Evolutionary conservation across 2,797 vertebrate species (phyloP).

Genomic region (Aplochiton taeniatus): DNA sequence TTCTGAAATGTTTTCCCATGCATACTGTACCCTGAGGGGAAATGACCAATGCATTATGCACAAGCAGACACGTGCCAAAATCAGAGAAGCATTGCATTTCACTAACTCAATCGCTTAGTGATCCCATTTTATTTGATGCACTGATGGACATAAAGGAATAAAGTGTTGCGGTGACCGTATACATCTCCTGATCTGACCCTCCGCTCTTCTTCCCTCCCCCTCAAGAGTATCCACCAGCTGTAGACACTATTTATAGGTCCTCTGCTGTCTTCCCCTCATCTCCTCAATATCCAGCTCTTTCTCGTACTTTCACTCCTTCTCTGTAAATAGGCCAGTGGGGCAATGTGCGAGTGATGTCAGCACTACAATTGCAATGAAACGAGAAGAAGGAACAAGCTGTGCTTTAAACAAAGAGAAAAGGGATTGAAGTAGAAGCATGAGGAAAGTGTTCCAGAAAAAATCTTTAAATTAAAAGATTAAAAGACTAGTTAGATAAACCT

Average conservation of each 20-base stretch:
- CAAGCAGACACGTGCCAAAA: background rate
- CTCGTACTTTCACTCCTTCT: conserved; percentile 29
- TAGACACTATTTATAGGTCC: conserved; percentile 75
- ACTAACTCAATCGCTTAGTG: no score
- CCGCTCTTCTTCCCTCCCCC: conserved; percentile 20
- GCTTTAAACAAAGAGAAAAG: conserved; percentile 33
- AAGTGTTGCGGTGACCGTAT: conserved; percentile 35
- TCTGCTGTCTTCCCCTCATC: conserved; percentile 70
- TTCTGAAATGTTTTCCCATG: no score
- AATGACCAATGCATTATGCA: conserved; percentile 5
- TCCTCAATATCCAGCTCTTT: conserved; percentile 63
- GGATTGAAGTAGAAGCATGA: conserved; percentile 18
- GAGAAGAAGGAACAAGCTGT: conserved; percentile 54
- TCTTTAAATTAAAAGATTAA: no score
- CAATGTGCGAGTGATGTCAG: conserved; percentile 70
- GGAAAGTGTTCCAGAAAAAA: background rate
- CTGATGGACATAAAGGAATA: conserved; percentile 35
- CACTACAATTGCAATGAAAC: conserved; percentile 53
- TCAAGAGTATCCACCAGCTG: conserved; percentile 76
- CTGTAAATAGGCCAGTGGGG: conserved; percentile 81
- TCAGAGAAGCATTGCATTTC: background rate
- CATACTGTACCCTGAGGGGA: background rate
- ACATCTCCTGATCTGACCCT: conserved; percentile 32
- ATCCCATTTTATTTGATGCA: conserved; percentile 8
- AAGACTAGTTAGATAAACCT: no score